phyloP scores from a whole-genome alignment of 2,113 vertebrate species.

The Phasianus colchicus region DNA sequence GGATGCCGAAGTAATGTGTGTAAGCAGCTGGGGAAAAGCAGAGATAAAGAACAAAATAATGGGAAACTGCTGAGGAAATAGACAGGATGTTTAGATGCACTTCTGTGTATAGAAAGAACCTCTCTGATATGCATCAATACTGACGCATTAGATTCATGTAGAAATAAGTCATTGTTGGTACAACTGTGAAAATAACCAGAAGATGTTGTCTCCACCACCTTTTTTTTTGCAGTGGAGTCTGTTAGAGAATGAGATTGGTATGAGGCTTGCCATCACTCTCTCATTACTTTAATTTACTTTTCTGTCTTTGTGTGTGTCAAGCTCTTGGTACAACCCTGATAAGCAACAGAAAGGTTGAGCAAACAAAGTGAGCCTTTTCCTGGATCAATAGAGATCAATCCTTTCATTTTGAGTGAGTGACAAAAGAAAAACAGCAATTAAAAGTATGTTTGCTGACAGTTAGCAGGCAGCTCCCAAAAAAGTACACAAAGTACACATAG shows the following conservation, averaged over 20 bases:
- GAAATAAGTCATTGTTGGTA: not conserved
- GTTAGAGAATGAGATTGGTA: not conserved
- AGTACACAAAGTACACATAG: not conserved
- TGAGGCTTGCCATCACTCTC: not conserved
- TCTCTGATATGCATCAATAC: not conserved
- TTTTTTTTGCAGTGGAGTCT: not conserved
- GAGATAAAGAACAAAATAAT: not conserved
- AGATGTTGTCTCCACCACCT: constrained; percentile 1
- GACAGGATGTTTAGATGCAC: not conserved
- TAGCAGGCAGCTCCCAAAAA: not conserved
- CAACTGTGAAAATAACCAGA: constrained; percentile 5
- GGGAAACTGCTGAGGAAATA: constrained; percentile 11
- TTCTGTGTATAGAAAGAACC: not conserved
- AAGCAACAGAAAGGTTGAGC: constrained; percentile 10
- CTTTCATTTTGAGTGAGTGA: constrained; percentile 1
- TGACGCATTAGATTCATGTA: not conserved
- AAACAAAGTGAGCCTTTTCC: not conserved
- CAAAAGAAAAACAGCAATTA: constrained; percentile 44
- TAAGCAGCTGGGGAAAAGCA: constrained; percentile 13
- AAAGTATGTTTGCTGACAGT: not conserved
- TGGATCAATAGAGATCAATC: constrained; percentile 37
- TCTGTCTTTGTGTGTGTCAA: not conserved
- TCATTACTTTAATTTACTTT: constrained; percentile 35
- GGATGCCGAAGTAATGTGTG: not conserved
- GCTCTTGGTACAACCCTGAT: not conserved